Conservation (phyloP, 2,888 invertebrate species). For the Tipula lateralis region DNA sequence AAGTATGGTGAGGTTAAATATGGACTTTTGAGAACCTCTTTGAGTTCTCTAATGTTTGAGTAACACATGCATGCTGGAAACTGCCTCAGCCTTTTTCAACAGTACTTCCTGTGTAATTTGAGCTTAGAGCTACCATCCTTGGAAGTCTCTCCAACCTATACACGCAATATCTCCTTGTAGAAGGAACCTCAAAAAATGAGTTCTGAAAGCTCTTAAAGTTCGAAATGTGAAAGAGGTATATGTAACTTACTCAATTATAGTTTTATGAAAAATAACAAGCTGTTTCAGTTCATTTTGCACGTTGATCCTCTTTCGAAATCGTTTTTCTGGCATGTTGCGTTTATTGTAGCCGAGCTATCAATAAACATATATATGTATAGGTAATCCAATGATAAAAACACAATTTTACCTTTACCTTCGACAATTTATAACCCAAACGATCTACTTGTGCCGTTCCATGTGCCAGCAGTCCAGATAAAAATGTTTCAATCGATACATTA, state of each 20-base stretch:
- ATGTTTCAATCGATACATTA: slow-evolving; percentile 12
- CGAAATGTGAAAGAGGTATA: not conserved
- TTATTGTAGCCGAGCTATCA: not conserved
- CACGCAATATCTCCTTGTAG: too few relatives aligned
- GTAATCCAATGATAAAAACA: not conserved
- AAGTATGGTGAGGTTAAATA: too few relatives aligned
- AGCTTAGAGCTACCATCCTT: too few relatives aligned
- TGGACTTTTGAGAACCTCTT: too few relatives aligned
- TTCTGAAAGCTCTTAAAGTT: too few relatives aligned
- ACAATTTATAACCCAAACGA: not conserved
- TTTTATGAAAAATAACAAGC: not conserved
- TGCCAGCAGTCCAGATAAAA: not conserved
- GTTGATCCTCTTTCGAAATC: not conserved
- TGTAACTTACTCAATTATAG: not conserved
- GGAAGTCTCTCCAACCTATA: too few relatives aligned
- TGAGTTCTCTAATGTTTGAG: too few relatives aligned
- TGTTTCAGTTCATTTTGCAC: not conserved
- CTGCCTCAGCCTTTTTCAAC: too few relatives aligned
- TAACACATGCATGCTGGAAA: too few relatives aligned
- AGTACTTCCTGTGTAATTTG: too few relatives aligned
- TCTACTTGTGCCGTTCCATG: not conserved
- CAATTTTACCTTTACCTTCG: not conserved
- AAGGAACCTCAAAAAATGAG: too few relatives aligned
- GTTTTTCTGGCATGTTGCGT: not conserved
- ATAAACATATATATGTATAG: not conserved